Base-by-base conservation (phyloP, 2,888 invertebrate species). In the Pachycephus smyrnensis region DNA sequence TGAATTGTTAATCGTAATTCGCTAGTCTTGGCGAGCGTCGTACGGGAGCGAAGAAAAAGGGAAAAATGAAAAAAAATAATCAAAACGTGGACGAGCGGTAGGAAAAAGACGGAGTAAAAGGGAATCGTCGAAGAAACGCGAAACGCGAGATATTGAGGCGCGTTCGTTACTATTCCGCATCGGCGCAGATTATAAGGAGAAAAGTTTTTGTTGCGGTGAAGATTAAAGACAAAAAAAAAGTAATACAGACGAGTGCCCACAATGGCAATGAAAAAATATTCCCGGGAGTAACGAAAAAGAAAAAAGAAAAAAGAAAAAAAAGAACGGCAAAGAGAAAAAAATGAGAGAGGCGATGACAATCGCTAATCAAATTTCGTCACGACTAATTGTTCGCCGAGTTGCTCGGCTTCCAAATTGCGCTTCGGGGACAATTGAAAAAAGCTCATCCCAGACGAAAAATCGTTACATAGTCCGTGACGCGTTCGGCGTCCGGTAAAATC, bases 291-390 rank as follows among this genome's bases (percentile, higher is more conserved):
- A n/a, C 12, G 35, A 3, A n/a, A 30, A 71, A 75, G 35, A 76
- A 71, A 73, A n/a, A 75, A 78, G 73, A 76, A 73, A 76, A 73
- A 73, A 75, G 23, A 77, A 37, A 73, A 37, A 37, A 37, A 37
- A 73, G 69, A 77, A 33, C 15, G 37, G 31, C 68, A 76, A 71
- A 78, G 75, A 55, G 75, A 73, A 75, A 71, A 71, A 73, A 82
- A 74, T 78, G 78, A 74, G 77, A 71, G 78, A 79, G 81, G 82
- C 87, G 86, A 88, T 89, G 89, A 89, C 89, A 89, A 89, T 89
- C 87, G 88, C 85, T 89, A 89, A 89, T 90, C 89, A 89, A 89
- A 90, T 90, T 88, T 86, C 84, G 85, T 88, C 85, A 84, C 81
- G 85, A 84, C 87, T 89, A 88, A 89, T 89, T 89, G 89, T 88